Conservation (phyloP, 2,888 invertebrate genomes). For the Drosophila trichaetosa region DNA sequence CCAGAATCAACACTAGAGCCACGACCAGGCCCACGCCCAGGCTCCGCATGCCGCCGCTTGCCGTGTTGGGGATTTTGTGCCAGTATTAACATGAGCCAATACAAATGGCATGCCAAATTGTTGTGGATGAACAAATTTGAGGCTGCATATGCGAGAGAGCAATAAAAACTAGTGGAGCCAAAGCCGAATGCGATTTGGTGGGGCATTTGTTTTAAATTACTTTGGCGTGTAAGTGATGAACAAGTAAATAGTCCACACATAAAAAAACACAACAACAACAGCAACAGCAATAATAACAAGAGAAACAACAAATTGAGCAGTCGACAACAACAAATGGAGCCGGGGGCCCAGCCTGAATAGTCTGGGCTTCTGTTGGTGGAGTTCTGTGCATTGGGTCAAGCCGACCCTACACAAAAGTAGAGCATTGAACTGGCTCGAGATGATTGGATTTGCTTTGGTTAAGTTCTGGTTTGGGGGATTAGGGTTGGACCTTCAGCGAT, state of each 20-base stretch:
- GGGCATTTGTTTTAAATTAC: constrained; percentile 80
- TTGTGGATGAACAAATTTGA: constrained; percentile 74
- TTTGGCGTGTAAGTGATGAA: constrained; percentile 81
- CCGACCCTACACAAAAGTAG: constrained; percentile 39
- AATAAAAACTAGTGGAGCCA: constrained; percentile 70
- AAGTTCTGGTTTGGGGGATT: constrained; percentile 22
- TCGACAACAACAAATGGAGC: constrained; percentile 46
- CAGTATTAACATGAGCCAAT: constrained; percentile 79
- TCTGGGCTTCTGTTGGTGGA: constrained; percentile 3
- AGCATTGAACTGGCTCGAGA: constrained; percentile 62
- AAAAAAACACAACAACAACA: constrained; percentile 27
- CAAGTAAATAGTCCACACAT: constrained; percentile 63
- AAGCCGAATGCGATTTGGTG: constrained; percentile 76
- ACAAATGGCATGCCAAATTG: constrained; percentile 82
- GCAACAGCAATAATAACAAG: constrained; percentile 26
- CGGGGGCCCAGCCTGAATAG: constrained; percentile 1
- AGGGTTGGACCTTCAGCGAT: constrained; percentile 39
- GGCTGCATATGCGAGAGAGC: constrained; percentile 57
- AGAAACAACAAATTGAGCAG: constrained; percentile 64
- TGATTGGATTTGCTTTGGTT: constrained; percentile 50
- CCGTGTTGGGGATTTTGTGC: constrained; percentile 70
- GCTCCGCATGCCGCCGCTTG: constrained; percentile 42
- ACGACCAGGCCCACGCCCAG: constrained; percentile 3
- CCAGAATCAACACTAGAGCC: neutral
- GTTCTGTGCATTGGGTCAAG: constrained; percentile 26